Evolutionary conservation across 1,140 invertebrate genomes (phyloP), one percentile per base, ranked within the genome.

Genomic region (Neodiprion fabricii): DNA sequence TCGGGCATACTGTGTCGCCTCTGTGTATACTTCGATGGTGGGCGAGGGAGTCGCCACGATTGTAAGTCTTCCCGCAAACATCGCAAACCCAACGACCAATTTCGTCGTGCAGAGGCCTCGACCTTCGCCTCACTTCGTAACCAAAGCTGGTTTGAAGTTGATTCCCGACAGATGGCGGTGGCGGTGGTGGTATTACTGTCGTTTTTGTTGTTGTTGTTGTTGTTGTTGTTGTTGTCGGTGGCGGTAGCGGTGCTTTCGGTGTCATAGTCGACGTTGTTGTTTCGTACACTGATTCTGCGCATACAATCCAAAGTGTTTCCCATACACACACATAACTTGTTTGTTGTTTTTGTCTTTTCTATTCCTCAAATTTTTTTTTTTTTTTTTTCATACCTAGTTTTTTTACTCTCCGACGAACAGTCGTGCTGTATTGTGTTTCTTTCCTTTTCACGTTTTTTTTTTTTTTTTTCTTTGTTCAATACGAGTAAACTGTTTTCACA

Each of bases 11-110:
- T 14, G 90, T 90, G 71, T 89, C 88, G 12, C 90, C 90, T 79
- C 85, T 87, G 82, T 90, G 90, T 82, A 89, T 88, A 80, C 88
- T 90, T 77, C 88, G 88, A 79, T 90, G 90, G 76, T 90, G 88
- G 70, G 88, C 88, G 73, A 90, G 82, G 71, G 87, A 88, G 79
- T 89, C 88, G 21, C 86, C 84, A 75, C 87, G 85, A 82, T 82
- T 86, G 83, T 88, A 89, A 78, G 78, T 81, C 82, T 89, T 89
- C 77, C 88, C 89, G 79, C 89, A 89, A 77, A 89, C 84, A 79
- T 88, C 85, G 82, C 89, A 89, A 72, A 87, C 83, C 86, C 86
- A 89, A 75, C 87, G 85, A 81, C 86, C 86, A 76, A 77, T 84
- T 79, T 85, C 82, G 76, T 86, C 85, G 78, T 84, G 85, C 70